phyloP scores from a whole-genome alignment of 64 coral and sea anemone genomes.

The Montipora capricornis region DNA sequence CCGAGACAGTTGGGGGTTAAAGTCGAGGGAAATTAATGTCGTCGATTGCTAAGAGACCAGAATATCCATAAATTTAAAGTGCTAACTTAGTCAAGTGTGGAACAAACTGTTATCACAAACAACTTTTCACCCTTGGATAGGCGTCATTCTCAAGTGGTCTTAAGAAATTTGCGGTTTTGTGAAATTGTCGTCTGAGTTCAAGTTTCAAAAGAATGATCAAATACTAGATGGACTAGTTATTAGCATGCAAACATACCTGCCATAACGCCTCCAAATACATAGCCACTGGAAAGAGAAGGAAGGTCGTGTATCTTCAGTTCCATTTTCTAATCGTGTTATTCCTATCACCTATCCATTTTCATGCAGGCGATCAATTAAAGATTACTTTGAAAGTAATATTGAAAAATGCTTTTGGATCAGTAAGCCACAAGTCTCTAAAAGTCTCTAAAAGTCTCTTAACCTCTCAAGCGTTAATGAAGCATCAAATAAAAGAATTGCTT shows the following conservation, averaged over 20 bases:
- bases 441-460: too few species aligned
- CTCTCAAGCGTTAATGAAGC: too few species aligned
- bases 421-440: too few species aligned
- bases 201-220: too few species aligned
- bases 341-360: neutral
- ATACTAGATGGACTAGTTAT: too few species aligned
- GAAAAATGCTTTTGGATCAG: too few species aligned
- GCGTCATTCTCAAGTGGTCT: neutral
- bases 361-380: too few species aligned
- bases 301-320: neutral
- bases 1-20: neutral
- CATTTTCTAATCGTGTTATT: neutral
- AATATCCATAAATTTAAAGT: neutral
- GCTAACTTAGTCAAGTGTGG: neutral
- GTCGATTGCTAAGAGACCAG: constrained; percentile 4
- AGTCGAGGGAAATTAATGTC: neutral
- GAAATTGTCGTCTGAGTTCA: too few species aligned
- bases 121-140: neutral
- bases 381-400: too few species aligned
- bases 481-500: too few species aligned
- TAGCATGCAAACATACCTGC: neutral
- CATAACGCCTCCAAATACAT: neutral
- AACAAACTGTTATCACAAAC: neutral
- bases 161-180: neutral
- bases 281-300: neutral